Evolutionary conservation across 2,797 vertebrate species (phyloP), one percentile per base, ranked within the genome.

Genomic region (Myripristis murdjan): DNA sequence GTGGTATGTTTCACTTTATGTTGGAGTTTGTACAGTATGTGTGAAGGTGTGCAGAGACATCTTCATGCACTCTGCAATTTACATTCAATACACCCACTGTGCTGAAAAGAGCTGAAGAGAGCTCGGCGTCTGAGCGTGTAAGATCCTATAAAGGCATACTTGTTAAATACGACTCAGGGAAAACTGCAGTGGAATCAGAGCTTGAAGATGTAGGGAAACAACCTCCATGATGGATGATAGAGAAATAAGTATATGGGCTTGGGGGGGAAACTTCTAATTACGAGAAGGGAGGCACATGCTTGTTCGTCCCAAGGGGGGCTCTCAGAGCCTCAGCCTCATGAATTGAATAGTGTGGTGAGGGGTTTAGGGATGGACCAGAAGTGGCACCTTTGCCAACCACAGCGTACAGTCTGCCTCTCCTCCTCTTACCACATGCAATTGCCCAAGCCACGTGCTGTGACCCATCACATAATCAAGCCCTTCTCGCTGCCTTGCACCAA

Each of bases 331-430:
- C 14, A 24, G 87, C 84, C 82, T 88, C 84, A 87, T 90, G 89
- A 91, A 90, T 84, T 73, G 87, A 89, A 90, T 79, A 90, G 83
- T 90, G 90, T 87, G 91, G 87, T 84, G 85, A 87, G 73, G 70
- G 73, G 74, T 66, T 82, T 76, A 70, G 70, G 82, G 88, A 89
- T 82, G 86, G 84, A 90, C 84, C 83, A 88, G 88, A 88, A 81
- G 89, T 87, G 92, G 83, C 87, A 91, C 89, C 87, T 88, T 82
- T 81, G 84, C 89, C 91, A 84, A 92, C 85, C 89, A 79, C 91
- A 92, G 82, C 31, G 74, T 76, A 89, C 80, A 73, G 66, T 77
- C 69, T 73, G 49, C 75, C 83, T 81, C 47, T 60, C 75, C 73
- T 86, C 70, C 62, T 78, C 81, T 84, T 68, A 91, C 89, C 91